Base-by-base conservation (phyloP, 2,888 invertebrate species). In the Slavum lentiscoides region DNA sequence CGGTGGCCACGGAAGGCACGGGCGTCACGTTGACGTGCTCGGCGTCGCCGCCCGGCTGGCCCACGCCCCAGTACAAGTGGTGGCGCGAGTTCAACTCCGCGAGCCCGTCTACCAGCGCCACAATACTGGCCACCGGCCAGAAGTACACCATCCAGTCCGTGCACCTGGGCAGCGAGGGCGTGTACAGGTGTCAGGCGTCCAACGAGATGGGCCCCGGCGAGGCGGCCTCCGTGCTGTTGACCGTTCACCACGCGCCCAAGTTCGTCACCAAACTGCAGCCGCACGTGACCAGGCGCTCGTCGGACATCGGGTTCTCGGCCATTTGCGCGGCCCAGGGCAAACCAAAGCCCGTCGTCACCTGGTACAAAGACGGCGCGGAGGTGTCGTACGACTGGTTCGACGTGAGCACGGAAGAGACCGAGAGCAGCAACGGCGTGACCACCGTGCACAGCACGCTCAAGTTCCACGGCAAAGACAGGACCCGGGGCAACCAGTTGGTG, bases 21-120 rank as follows among this genome's bases (percentile, higher is more conserved):
- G 91, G 92, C 0, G 93, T 94, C 2, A 94, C 93, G 2, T 89
- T 95, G 19, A 94, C 93, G 0, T 96, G 96, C 85, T 92, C 91
- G 62, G 94, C 96, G 0, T 92, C 91, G 83, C 96, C 96, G 0
- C 94, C 95, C 0, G 96, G 96, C n/a, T 96, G 94, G 92, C 96
- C 96, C 0, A 92, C 92, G 39, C 95, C 96, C 0, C 92, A 93
- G 85, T 96, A 92, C 87, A 90, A 94, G 82, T 96, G 96, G 96
- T 83, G 87, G 89, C 90, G 92, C 77, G 93, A 94, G 85, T 91
- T 91, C 82, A 89, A 89, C 2, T 90, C 90, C 2, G 15, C 80
- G 0, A 74, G 43, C 58, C 80, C 81, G 62, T 67, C 69, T 4
- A 66, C 82, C 17, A 69, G 70, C 21, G 86, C 87, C 6, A 89